Conservation (phyloP, 2,888 invertebrate genomes). For the Hyposoter didymator region DNA sequence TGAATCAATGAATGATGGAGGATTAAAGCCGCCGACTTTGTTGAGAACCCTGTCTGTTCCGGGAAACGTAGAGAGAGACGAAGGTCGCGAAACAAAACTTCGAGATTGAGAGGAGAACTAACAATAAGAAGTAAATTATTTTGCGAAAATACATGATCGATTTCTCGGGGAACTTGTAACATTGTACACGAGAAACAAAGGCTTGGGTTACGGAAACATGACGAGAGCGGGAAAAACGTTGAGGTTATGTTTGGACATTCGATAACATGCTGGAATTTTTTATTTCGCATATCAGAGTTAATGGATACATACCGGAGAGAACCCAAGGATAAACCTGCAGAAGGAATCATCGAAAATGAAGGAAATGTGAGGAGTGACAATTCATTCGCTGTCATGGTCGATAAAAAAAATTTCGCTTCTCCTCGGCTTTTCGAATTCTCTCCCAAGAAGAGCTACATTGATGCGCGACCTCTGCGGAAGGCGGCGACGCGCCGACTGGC, state of each 20-base stretch:
- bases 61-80: background rate
- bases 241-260: background rate
- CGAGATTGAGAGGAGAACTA: background rate
- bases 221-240: background rate
- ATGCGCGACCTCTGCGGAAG: background rate
- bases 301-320: background rate
- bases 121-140: background rate
- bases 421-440: background rate
- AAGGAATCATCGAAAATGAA: background rate
- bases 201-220: background rate
- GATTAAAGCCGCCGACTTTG: background rate
- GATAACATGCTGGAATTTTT: background rate
- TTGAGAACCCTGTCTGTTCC: background rate
- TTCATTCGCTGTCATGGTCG: background rate
- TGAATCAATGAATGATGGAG: background rate
- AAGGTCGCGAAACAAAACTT: background rate
- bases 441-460: background rate
- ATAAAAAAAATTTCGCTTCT: background rate
- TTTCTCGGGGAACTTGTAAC: background rate
- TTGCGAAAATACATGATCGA: background rate
- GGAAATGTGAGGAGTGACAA: conserved; percentile 14
- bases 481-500: conserved; percentile 34
- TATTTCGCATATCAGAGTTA: background rate
- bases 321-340: background rate
- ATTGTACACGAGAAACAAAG: background rate